Evolutionary conservation across 2,888 invertebrate species (phyloP).

Genomic region (Eristalis pertinax): DNA sequence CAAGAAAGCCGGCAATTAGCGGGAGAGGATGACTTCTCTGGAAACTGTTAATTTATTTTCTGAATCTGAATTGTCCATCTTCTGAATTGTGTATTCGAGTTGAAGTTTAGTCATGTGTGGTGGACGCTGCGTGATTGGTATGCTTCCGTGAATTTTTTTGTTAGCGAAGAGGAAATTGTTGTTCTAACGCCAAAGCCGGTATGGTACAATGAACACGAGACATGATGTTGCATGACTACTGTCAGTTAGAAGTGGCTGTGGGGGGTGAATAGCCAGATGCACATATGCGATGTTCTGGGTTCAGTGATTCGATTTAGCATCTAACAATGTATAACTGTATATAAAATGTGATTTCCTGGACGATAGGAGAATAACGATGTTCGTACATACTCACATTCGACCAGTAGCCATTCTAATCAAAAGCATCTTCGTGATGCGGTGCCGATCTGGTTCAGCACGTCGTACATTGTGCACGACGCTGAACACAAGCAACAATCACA

Average conservation of each 20-base stretch:
- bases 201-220: neutral
- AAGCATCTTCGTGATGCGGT: neutral
- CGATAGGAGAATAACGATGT: neutral
- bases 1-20: constrained; percentile 11
- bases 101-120: constrained; percentile 17
- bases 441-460: too few species aligned
- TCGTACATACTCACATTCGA: neutral
- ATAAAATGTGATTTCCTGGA: neutral
- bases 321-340: neutral
- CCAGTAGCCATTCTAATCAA: too few species aligned
- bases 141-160: neutral
- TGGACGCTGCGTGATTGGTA: neutral
- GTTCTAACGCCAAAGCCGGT: neutral
- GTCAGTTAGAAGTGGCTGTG: neutral
- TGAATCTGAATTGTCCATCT: neutral
- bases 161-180: neutral
- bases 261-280: neutral
- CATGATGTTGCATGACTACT: neutral
- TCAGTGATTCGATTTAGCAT: neutral
- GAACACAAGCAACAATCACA: too few species aligned
- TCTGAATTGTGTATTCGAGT: neutral
- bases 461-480: too few species aligned
- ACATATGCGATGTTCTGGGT: neutral
- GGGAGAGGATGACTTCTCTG: constrained; percentile 11
- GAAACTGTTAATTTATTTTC: constrained; percentile 10